phyloP scores from a whole-genome alignment of 2,888 invertebrate species.

The Arge pagana region DNA sequence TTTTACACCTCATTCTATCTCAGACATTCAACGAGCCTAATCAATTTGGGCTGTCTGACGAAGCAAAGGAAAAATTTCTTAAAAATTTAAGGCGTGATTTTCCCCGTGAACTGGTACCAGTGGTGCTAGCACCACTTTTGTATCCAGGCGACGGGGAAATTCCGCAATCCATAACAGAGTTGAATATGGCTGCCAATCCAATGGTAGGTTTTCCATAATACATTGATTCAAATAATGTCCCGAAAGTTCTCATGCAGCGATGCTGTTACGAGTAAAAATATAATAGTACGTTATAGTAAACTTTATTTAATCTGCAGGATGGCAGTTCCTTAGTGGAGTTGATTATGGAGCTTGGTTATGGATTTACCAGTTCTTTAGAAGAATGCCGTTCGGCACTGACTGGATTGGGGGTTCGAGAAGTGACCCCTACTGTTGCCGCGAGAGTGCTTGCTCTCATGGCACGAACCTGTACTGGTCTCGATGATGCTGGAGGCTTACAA shows the following conservation, averaged over 20 bases:
- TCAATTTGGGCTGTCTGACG: constrained; percentile 69
- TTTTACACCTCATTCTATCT: constrained; percentile 79
- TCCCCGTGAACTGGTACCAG: constrained; percentile 85
- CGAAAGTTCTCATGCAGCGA: neutral
- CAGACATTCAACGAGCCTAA: constrained; percentile 64
- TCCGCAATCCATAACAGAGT: constrained; percentile 57
- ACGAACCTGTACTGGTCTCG: constrained; percentile 78
- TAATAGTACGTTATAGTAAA: neutral
- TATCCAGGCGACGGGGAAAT: constrained; percentile 79
- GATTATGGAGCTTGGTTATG: constrained; percentile 89
- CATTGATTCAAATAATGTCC: neutral
- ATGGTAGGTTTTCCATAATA: constrained; percentile 40
- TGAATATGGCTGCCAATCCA: constrained; percentile 54
- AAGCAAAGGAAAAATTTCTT: constrained; percentile 80
- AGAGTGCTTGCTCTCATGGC: constrained; percentile 86
- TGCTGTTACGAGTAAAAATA: neutral
- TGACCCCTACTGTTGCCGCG: constrained; percentile 83
- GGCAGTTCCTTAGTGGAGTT: constrained; percentile 83
- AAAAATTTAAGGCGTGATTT: constrained; percentile 84
- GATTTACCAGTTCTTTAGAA: constrained; percentile 83
- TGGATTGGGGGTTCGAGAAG: constrained; percentile 80
- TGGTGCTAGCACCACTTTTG: constrained; percentile 85
- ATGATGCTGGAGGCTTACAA: constrained; percentile 60
- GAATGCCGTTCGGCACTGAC: constrained; percentile 85
- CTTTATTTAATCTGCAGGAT: constrained; percentile 59